Percentiles rank a stretch among this genome's conserved stretches.
Evolutionary conservation across 1,140 invertebrate genomes (phyloP).

Genomic region (Bacillus rossius): DNA sequence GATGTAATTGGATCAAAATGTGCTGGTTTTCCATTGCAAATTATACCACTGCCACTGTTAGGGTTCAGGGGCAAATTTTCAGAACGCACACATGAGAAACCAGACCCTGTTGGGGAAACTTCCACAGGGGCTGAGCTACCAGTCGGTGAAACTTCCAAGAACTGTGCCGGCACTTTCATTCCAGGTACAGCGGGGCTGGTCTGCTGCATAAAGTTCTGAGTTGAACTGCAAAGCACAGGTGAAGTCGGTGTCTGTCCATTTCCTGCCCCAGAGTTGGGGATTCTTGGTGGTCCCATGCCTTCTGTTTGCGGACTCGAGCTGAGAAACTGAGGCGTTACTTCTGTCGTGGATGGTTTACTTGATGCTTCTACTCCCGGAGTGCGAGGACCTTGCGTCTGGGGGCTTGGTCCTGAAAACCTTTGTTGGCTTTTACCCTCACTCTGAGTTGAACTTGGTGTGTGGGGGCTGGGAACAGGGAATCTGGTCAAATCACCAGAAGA

Average conservation of each 20-base stretch:
- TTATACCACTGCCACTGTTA: slow-evolving; percentile 58
- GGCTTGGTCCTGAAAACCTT: slow-evolving; percentile 31
- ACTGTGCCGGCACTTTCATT: slow-evolving; percentile 17
- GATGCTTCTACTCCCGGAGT: slow-evolving; percentile 12
- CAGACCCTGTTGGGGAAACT: slow-evolving; percentile 21
- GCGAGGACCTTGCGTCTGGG: slow-evolving; percentile 23
- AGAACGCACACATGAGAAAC: slow-evolving; percentile 33
- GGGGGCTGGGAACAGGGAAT: slow-evolving; percentile 45
- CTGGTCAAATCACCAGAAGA: slow-evolving; percentile 38
- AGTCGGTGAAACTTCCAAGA: slow-evolving; percentile 23
- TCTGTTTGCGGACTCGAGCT: slow-evolving; percentile 22
- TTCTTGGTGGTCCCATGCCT: slow-evolving; percentile 20
- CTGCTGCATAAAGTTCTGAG: slow-evolving; percentile 12
- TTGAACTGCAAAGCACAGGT: slow-evolving; percentile 8
- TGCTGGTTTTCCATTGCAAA: slow-evolving; percentile 50
- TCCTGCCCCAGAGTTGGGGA: slow-evolving; percentile 16
- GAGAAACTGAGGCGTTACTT: slow-evolving; percentile 22
- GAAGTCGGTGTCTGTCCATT: slow-evolving; percentile 4
- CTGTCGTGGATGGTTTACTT: slow-evolving; percentile 17
- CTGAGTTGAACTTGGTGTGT: slow-evolving; percentile 33
- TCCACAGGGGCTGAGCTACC: slow-evolving; percentile 15
- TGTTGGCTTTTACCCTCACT: slow-evolving; percentile 13
- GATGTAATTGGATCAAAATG: slow-evolving; percentile 91
- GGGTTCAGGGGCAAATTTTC: slow-evolving; percentile 82
- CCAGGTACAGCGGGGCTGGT: slow-evolving; percentile 1